Conservation (phyloP, 2,113 vertebrate species). For the Gallinago paraguaiae region DNA sequence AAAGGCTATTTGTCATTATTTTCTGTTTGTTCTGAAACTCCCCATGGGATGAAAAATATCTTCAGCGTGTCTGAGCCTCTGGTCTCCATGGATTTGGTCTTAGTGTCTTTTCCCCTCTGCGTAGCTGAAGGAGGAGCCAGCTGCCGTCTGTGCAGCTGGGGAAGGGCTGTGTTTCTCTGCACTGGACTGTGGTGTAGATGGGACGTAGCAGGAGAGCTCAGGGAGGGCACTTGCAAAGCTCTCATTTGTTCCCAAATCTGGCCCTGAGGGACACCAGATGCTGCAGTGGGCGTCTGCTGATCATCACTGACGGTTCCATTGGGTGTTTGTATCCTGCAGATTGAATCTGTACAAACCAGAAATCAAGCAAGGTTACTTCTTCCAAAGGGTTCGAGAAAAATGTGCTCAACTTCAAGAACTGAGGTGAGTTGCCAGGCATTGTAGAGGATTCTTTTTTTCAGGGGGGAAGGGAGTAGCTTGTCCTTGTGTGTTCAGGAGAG, state of each 20-base stretch:
- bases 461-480: background rate
- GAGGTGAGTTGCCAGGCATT: constrained; percentile 71
- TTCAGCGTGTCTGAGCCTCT: background rate
- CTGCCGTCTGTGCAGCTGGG: background rate
- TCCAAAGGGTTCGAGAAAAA: constrained; percentile 38
- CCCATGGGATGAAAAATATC: background rate
- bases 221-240: background rate
- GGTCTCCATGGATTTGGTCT: background rate
- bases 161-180: background rate
- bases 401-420: constrained; percentile 75
- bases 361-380: background rate
- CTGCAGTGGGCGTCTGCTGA: background rate
- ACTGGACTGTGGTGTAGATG: background rate
- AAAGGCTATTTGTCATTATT: background rate
- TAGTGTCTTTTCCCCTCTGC: background rate
- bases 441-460: background rate
- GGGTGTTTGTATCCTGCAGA: constrained; percentile 61
- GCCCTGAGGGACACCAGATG: background rate
- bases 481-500: background rate
- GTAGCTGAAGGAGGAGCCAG: background rate
- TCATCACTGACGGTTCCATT: background rate
- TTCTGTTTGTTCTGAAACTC: background rate
- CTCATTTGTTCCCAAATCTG: background rate
- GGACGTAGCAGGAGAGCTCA: background rate
- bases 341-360: constrained; percentile 64